Base-by-base conservation (phyloP, 2,888 invertebrate genomes). In the Morpho achilles region DNA sequence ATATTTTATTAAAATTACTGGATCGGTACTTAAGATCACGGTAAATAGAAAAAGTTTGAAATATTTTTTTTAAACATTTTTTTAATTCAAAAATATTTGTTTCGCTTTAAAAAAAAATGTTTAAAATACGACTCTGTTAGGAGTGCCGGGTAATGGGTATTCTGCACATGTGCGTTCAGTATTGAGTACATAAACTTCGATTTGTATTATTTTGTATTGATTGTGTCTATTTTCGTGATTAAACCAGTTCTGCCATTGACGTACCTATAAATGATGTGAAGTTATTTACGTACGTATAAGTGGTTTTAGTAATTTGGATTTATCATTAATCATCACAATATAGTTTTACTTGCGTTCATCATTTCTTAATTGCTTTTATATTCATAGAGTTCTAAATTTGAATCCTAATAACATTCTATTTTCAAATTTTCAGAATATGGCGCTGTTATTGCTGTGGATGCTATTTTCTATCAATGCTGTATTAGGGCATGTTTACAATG, bases 111-210 rank as follows among this genome's bases (percentile, higher is more conserved):
- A 16, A 16, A 43, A 43, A 43, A 43, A n/a, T 43, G 7, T 43
- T 43, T 46, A 10, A 49, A 70, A 67, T 73, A 61, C 70, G 59
- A 62, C 70, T 64, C 71, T 69, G 69, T 64, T n/a, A 53, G 56
- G 57, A 53, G 56, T 61, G 57, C 45, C 10, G 45, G 9, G 32
- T 32, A 32, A 62, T 63, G 41, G 51, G 44, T 59, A 52, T 68
- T 74, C 74, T 82, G 86, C 87, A 83, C 87, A 86, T 87, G 86
- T 86, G 84, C 76, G 76, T 69, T 62, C 61, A 64, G 73, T 75
- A 70, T 74, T 45, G 73, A 70, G 72, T 71, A 70, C 67, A 65
- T 70, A 75, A 75, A 73, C 72, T 72, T 69, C 70, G 67, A 50
- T 53, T 54, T 40, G 53, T 70, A 67, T 69, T 73, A 72, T 67